Percentiles rank a stretch among this genome's conserved stretches.
Evolutionary conservation across 2,888 invertebrate genomes (phyloP).

Genomic region (Cecidostiba fungosa): DNA sequence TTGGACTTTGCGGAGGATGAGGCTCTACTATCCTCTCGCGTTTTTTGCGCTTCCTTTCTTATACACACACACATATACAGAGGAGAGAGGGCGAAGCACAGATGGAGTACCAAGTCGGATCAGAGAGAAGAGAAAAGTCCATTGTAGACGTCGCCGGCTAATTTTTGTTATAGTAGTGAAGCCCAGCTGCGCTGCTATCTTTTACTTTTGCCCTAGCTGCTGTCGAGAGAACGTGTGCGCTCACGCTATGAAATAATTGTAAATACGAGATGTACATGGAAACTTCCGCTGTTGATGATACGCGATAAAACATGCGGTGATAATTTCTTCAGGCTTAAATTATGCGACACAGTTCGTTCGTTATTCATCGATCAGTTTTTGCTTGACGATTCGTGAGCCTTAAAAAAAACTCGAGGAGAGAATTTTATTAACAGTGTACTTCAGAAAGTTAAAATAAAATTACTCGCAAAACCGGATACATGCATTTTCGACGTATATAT

Average conservation of each 20-base stretch:
- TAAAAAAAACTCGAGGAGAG: no score
- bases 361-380: no score
- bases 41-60: constrained; percentile 3
- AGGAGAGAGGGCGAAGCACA: neutral
- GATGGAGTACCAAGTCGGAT: constrained; percentile 27
- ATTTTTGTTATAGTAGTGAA: constrained; percentile 34
- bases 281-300: neutral
- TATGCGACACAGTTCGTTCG: no score
- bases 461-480: neutral
- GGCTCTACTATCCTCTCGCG: neutral
- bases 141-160: constrained; percentile 40
- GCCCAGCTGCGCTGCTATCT: neutral
- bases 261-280: neutral
- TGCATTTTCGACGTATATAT: neutral
- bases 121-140: constrained; percentile 21
- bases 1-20: neutral
- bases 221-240: neutral
- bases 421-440: neutral
- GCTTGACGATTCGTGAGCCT: no score
- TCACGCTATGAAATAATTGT: constrained; percentile 30
- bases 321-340: no score
- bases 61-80: neutral
- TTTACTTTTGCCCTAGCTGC: neutral
- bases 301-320: no score
- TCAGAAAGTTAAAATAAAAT: neutral